Base-by-base conservation (phyloP, 2,888 invertebrate species). In the Drosophila helvetica region DNA sequence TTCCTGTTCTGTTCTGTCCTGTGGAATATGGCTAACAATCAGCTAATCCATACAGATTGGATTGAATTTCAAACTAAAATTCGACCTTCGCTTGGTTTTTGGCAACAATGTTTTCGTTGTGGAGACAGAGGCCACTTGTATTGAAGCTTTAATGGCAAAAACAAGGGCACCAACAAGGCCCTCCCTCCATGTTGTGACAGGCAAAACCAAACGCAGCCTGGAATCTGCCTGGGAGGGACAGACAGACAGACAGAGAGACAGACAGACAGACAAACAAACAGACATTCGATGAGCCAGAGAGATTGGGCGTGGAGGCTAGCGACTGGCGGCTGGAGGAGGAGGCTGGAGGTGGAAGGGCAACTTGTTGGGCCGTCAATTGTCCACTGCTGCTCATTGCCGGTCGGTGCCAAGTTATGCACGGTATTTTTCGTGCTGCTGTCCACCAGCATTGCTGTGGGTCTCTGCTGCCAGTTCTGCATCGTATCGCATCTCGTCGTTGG, bases 181-280 rank as follows among this genome's bases (percentile, higher is more conserved):
- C 38, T 5, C 6, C 15, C 67, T 15, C 38, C n/a, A 68, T 78
- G 83, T 72, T 83, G 83, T 83, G 80, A 75, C 80, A 77, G 75
- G 75, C 86, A 65, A 80, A 73, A 15, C 76, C 73, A 72, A 84
- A 78, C 67, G 57, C 52, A 25, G 65, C 43, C 53, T n/a, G 22
- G 51, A 42, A 30, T 52, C 63, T 78, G 27, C 27, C 27, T 27
- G 27, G 8, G 27, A 27, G 8, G 8, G 27, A 27, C 27, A 10
- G 33, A 15, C 33, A 33, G 22, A 22, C 22, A 22, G 27, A 27
- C 27, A 27, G 27, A 27, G 8, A 10, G 33, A 15, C 33, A 33
- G 22, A 22, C 22, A 22, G 19, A 19, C 19, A 1, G 19, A 19
- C 19, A 19, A 3, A 19, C 19, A 2, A 3, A 19, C 10, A 9